Base-by-base conservation (phyloP, 2,113 vertebrate genomes). In the Ranitomeya imitator region DNA sequence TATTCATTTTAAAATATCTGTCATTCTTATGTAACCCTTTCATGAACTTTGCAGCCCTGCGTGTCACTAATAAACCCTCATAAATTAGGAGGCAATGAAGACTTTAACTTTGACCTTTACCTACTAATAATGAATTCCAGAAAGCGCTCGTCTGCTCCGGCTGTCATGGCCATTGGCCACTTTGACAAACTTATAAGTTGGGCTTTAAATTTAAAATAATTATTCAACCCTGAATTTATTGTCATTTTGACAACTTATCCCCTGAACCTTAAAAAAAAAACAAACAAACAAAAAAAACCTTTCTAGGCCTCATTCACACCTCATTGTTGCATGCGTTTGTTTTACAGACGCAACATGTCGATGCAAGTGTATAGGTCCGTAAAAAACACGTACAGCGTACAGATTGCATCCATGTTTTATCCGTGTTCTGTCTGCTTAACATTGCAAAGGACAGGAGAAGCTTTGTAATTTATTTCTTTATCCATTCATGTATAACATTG, bases 1-100 rank as follows among this genome's bases (percentile, higher is more conserved):
- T 85, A 61, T 85, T 51, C 18, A 60, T 76, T 60, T 85, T 74
- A 85, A 8, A 54, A 77, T n/a, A n/a, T 37, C 10, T 73, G 55
- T 85, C 71, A 77, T 63, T 31, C 26, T 16, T 45, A 16, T 77
- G 15, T 85, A 76, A 85, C 84, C 84, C 60, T 61, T 61, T 31
- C 16, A 31, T 85, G 84, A 85, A 77, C 84, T 31, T 52, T 77
- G 18, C 57, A 77, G 55, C 3, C 1, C 52, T 23, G 51, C 10
- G 31, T 37, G 67, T 1, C 23, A 26, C 2, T 76, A 13, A 31
- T 19, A 60, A 37, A 31, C 6, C 84, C 4, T 74, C 21, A 26
- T 59, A 57, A 18, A 74, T 45, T 45, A 57, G 23, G 12, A 59
- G 18, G 52, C 7, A 9, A 45, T 51, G 19, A 67, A 54, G 19